Base-by-base conservation (phyloP, 2,797 vertebrate species). In the Xenopus petersii region DNA sequence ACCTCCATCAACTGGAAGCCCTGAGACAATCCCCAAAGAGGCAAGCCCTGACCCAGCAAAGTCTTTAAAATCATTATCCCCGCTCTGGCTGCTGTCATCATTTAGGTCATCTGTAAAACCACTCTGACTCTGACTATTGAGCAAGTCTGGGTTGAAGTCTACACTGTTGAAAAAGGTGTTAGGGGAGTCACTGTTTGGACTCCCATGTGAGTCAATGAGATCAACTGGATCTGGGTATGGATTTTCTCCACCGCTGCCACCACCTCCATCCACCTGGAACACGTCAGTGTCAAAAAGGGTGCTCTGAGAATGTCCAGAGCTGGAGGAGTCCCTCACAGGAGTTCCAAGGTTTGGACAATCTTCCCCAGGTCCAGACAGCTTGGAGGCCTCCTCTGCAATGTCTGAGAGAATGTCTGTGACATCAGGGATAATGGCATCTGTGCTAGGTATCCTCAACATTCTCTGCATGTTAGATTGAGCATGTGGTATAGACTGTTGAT, bases 371-470 rank as follows among this genome's bases (percentile, higher is more conserved):
- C 87, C 81, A 59, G 93, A 92, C 5, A 92, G 86, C 86, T 98
- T 99, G 59, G 94, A 92, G 1, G 96, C 92, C 88, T 97, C 95
- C 83, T 98, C 97, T 0, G 98, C 97, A 82, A 98, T 94, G 77
- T 98, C 98, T 1, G 96, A 97, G 73, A 99, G 90, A 82, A 99
- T 98, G 83, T 99, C 98, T 24, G 95, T 98, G 74, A 98, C 97
- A 70, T 98, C 98, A 48, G 94, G 91, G 1, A 95, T 96, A 30
- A 98, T 98, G 84, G 96, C 98, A 83, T 99, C 98, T 51, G 97
- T 98, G 83, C 98, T 99, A 17, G 98, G 95, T 3, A 98, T 94
- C 12, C 96, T 95, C 51, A 94, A 94, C 88, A 96, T 97, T 48
- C 96, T 90, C 83, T 91, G 92, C 83, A 92, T 90, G 67, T 88